These are phyloP conservation scores for Rallus crepitans DNA, from an alignment of 2,797 vertebrate genomes.

Conservation along the genomic window DNA sequence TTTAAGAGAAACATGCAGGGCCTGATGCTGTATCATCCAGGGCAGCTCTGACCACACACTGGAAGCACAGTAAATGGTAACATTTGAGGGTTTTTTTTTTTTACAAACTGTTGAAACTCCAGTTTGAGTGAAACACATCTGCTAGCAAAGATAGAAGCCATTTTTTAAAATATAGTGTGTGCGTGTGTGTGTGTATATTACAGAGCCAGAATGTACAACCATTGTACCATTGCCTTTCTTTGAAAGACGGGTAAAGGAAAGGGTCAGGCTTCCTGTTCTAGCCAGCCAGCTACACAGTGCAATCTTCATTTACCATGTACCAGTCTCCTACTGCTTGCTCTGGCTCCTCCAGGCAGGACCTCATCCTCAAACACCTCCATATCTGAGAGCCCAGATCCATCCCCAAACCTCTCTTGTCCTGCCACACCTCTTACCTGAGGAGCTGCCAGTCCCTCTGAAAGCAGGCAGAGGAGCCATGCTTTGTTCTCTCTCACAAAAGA, in stretches of 20 bases:
- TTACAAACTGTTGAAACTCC: background rate
- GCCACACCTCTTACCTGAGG: background rate
- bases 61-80: background rate
- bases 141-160: background rate
- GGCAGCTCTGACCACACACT: background rate
- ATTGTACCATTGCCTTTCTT: background rate
- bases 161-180: background rate
- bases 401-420: too few relatives aligned
- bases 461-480: background rate
- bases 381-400: background rate
- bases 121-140: background rate
- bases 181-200: background rate
- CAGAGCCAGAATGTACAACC: background rate
- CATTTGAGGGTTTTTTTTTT: fast-evolving
- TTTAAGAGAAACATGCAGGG: background rate
- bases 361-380: background rate
- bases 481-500: background rate
- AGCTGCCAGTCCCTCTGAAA: background rate
- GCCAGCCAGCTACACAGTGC: background rate
- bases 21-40: background rate
- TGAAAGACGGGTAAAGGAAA: background rate
- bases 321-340: background rate
- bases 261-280: background rate
- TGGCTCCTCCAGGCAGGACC: background rate
- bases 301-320: background rate